Evolutionary conservation across 92 coral and sea anemone species (phyloP), one percentile per base, ranked within the genome.

Genomic region (Heliopora coerulea): DNA sequence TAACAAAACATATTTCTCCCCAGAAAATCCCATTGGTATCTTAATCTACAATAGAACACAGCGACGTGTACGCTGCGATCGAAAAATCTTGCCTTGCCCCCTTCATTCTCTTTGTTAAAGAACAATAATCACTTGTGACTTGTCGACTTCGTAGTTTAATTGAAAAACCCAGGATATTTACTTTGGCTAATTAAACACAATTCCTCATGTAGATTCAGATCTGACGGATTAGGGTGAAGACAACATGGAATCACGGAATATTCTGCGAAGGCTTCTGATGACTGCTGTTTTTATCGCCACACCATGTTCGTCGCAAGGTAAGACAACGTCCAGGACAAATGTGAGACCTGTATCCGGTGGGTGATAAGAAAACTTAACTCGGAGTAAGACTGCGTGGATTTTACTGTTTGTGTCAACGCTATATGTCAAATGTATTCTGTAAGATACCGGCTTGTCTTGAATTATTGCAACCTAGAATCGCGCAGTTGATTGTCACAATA

Each of bases 121-220:
- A 49, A 67, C 58, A 67, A 67, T 49, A 25, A 44, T 67, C 27
- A 7, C 39, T 46, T 54, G 14, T 7, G 15, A 56, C 30, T 23
- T 4, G 3, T 6, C 14, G 28, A 56, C 28, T 56, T 56, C 9
- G 49, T 29, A 69, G 34, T 15, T 69, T 69, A 27, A 69, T 50
- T 44, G 30, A 69, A 32, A 28, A 29, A 14, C 37, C 46, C 76
- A 31, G 20, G 76, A 54, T 54, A 69, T 69, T 50, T 69, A 31
- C 76, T 69, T 54, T 18, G n/a, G 48, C 61, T 50, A 54, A 54
- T 69, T 69, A 54, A 28, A 19, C 44, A 50, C 61, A 13, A 50
- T 69, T 69, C 76, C 37, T 69, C 62, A 25, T 57, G 41, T 54
- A 69, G 76, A 54, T 69, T 69, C 52, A 37, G 31, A 23, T 32